These are phyloP conservation scores for Spodoptera exigua DNA, from an alignment of 2,888 invertebrate genomes.

Conservation along the genomic window DNA sequence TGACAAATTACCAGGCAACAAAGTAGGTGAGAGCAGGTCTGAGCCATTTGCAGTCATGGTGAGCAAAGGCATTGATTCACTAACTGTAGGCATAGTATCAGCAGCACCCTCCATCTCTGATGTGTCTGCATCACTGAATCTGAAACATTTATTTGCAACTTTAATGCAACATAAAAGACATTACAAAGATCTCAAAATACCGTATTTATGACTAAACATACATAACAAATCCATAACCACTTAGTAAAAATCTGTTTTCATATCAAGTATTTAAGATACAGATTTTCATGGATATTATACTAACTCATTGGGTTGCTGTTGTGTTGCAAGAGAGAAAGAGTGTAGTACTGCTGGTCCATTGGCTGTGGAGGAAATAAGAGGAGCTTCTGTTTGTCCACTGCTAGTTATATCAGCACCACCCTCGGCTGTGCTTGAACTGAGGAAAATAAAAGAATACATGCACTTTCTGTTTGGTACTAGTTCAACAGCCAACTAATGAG, in stretches of 20 bases:
- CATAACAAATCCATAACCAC: too few relatives aligned
- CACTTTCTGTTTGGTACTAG: background rate
- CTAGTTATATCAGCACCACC: conserved; percentile 83
- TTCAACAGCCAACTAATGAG: background rate
- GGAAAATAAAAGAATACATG: conserved; percentile 20
- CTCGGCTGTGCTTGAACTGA: conserved; percentile 85
- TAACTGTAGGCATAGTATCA: conserved; percentile 81
- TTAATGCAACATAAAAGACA: too few relatives aligned
- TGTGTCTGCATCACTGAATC: conserved; percentile 84
- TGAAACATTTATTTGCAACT: conserved; percentile 40
- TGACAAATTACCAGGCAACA: conserved; percentile 71
- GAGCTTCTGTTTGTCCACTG: conserved; percentile 81
- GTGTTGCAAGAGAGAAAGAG: conserved; percentile 79
- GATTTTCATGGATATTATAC: conserved; percentile 53
- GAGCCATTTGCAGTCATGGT: conserved; percentile 81
- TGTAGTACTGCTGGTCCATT: conserved; percentile 81
- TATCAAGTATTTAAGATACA: too few relatives aligned
- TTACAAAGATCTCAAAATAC: too few relatives aligned
- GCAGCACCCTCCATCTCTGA: conserved; percentile 84
- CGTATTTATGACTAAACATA: too few relatives aligned
- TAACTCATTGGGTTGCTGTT: conserved; percentile 81
- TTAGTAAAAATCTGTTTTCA: too few relatives aligned
- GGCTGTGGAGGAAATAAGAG: conserved; percentile 83
- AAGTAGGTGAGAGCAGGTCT: conserved; percentile 77
- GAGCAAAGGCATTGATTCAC: conserved; percentile 83